phyloP scores from a whole-genome alignment of 2,797 vertebrate genomes.

The Hyperoplus immaculatus region DNA sequence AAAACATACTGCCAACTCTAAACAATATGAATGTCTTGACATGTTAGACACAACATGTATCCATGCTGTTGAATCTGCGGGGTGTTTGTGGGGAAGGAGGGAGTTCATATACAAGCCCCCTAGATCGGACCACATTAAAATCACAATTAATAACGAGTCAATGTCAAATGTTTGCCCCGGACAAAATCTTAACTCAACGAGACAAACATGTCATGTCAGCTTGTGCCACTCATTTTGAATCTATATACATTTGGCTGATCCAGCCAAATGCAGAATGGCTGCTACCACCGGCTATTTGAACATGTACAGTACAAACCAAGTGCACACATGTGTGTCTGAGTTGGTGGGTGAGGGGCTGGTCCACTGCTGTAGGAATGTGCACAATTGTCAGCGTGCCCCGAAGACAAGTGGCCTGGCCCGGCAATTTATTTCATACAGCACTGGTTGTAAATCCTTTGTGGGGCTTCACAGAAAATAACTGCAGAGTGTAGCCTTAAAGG shows the following conservation, averaged over 20 bases:
- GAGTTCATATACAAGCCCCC: conserved; percentile 43
- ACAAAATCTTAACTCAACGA: conserved; percentile 41
- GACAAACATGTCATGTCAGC: conserved; percentile 64
- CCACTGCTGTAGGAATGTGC: conserved; percentile 67
- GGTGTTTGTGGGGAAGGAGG: conserved; percentile 27
- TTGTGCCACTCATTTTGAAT: conserved; percentile 42
- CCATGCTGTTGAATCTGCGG: conserved; percentile 50
- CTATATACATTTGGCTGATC: conserved; percentile 50
- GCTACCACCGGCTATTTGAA: conserved; percentile 54
- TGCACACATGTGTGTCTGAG: conserved; percentile 8
- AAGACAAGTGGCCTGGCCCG: conserved; percentile 73
- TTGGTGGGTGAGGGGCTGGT: conserved; percentile 50
- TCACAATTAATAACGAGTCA: conserved; percentile 74
- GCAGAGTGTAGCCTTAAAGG: conserved; percentile 79
- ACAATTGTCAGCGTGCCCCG: conserved; percentile 74
- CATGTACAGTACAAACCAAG: conserved; percentile 21
- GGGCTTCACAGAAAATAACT: conserved; percentile 61
- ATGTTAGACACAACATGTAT: conserved; percentile 59
- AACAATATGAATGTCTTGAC: conserved; percentile 51
- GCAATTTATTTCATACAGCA: conserved; percentile 74
- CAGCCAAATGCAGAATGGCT: conserved; percentile 40
- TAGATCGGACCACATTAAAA: conserved; percentile 72
- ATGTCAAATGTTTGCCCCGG: conserved; percentile 53
- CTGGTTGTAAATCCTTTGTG: conserved; percentile 80
- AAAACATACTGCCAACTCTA: conserved; percentile 66